phyloP scores from a whole-genome alignment of 2,113 vertebrate genomes.

The Apus apus region DNA sequence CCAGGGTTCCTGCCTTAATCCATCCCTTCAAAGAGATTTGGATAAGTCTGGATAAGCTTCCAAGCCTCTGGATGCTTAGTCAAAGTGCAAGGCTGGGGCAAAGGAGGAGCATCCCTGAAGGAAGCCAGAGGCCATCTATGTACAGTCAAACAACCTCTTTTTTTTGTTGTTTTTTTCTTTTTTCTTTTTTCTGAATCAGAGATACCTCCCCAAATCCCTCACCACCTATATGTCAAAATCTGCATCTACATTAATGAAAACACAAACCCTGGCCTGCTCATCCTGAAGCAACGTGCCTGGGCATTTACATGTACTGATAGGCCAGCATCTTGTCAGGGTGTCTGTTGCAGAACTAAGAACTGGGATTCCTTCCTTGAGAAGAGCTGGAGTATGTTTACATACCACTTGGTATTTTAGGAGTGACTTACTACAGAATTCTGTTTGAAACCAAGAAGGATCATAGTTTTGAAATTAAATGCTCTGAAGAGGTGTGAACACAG shows the following conservation, averaged over 20 bases:
- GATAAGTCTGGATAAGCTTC: slow-evolving; percentile 62
- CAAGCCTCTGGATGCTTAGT: slow-evolving; percentile 60
- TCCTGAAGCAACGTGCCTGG: not conserved
- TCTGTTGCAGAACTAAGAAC: not conserved
- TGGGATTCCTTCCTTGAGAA: not conserved
- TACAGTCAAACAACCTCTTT: not conserved
- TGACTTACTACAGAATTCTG: slow-evolving; percentile 20
- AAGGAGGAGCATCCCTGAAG: slow-evolving; percentile 43
- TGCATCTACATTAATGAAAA: not conserved
- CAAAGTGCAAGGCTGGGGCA: not conserved
- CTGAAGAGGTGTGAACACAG: not conserved
- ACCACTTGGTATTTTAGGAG: slow-evolving; percentile 6
- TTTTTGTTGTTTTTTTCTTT: not conserved
- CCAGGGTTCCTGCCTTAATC: slow-evolving; percentile 69
- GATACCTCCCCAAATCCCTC: not conserved
- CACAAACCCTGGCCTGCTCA: not conserved
- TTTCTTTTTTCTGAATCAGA: not conserved
- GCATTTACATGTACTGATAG: not conserved
- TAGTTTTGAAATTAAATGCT: not conserved
- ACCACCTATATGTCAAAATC: slow-evolving; percentile 23
- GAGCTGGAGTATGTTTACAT: slow-evolving; percentile 28
- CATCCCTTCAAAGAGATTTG: slow-evolving; percentile 65
- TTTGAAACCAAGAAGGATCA: not conserved
- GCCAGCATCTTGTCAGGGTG: not conserved
- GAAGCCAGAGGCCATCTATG: slow-evolving; percentile 41